Evolutionary conservation across 2,888 invertebrate genomes (phyloP).

Genomic region (Trisateles emortualis): DNA sequence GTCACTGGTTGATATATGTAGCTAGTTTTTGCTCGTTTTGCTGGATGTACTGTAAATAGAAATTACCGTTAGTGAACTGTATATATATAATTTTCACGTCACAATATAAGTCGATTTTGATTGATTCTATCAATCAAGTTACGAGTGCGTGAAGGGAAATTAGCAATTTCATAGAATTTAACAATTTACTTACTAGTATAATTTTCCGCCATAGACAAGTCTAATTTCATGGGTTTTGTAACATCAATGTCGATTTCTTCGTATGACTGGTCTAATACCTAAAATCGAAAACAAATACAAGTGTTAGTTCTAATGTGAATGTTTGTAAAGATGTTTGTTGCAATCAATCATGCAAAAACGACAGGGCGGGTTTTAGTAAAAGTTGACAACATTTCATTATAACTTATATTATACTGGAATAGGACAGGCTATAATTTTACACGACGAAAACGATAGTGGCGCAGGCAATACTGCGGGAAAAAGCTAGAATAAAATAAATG

Average conservation of each 20-base stretch:
- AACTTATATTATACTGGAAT: too few relatives aligned
- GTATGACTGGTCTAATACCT: slow-evolving; percentile 91
- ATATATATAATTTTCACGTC: too few relatives aligned
- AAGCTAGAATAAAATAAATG: too few relatives aligned
- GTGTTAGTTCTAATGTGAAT: background rate
- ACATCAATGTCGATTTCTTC: slow-evolving; percentile 92
- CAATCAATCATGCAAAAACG: too few relatives aligned
- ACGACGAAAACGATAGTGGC: too few relatives aligned
- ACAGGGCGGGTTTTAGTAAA: too few relatives aligned
- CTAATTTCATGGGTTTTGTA: slow-evolving; percentile 86
- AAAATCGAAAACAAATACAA: slow-evolving; percentile 17
- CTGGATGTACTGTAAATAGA: slow-evolving; percentile 74
- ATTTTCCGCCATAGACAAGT: slow-evolving; percentile 86
- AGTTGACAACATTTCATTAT: too few relatives aligned
- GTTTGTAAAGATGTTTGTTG: background rate
- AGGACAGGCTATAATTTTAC: too few relatives aligned
- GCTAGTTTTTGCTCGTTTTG: slow-evolving; percentile 80
- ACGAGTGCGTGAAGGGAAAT: background rate
- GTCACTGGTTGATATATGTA: slow-evolving; percentile 78
- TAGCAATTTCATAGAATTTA: background rate
- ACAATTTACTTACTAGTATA: slow-evolving; percentile 70
- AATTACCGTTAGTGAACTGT: background rate
- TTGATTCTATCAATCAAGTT: too few relatives aligned
- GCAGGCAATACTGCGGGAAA: too few relatives aligned
- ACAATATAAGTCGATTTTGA: too few relatives aligned